Base-by-base conservation (phyloP, 2,888 invertebrate genomes). In the Crocallis elinguaria region DNA sequence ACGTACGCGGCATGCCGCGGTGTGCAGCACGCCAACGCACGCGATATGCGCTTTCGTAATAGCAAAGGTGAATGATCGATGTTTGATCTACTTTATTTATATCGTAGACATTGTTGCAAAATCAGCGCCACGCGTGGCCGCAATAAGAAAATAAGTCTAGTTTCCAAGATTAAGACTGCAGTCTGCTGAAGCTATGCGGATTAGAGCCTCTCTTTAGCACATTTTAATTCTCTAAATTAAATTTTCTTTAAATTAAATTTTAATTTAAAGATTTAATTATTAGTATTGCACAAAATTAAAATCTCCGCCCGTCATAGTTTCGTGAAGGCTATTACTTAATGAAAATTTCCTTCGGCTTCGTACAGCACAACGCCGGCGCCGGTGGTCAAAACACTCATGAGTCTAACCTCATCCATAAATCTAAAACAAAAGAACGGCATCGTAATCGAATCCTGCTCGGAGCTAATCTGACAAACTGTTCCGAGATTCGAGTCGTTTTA, bases 21-120 rank as follows among this genome's bases (percentile, higher is more conserved):
- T 46, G 38, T 12, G 50, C 53, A 51, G 60, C 60, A 60, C 68
- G 66, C 60, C 64, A 46, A 55, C 69, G 67, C 66, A 64, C 62
- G 52, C 39, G 48, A 53, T 43, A 48, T 49, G 43, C 59, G 53
- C 65, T 68, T 69, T 70, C 68, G 66, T 64, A 66, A 66, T 62
- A 66, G 56, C 56, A 62, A 74, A 85, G 88, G 86, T 88, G 86
- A 89, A 88, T 75, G 88, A 84, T 86, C 88, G 76, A 81, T 76
- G 75, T 67, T 60, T 69, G 71, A 62, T 69, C 69, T 59, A 71
- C 61, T 71, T 46, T 77, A 69, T 68, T 73, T 60, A 59, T 54
- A 49, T 44, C 32, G 42, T 44, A 42, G 36, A 46, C 30, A 44
- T 54, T 57, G 52, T 41, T 49, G 45, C 49, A 55, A 50, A 29